Base-by-base conservation (phyloP, 2,113 vertebrate genomes). In the Seriola rivoliana region DNA sequence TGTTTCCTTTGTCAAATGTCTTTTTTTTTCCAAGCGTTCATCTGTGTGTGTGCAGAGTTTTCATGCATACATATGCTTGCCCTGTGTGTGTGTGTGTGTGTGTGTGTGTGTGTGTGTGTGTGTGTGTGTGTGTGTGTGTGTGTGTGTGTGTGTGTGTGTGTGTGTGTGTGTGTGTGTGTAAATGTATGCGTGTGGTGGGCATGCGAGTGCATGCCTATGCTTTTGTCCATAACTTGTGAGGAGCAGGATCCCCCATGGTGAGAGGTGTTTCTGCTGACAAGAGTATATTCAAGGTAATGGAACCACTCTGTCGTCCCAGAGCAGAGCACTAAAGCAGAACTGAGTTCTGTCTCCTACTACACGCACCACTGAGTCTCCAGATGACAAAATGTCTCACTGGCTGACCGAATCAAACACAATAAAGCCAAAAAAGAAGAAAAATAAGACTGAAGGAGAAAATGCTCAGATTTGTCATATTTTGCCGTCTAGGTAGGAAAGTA, bases 271-370 rank as follows among this genome's bases (percentile, higher is more conserved):
- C 81, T 94, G 93, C 93, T 94, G 94, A 94, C 91, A 93, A 86
- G 87, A 92, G 84, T 90, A 91, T 93, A 94, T 94, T 93, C 86
- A 81, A 90, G 86, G 89, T 95, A 95, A 94, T 95, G 91, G 89
- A 90, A 91, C 72, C 90, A 75, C 86, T 89, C 82, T 91, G 87
- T 91, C 42, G 90, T 91, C 89, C 80, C 85, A 67, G 70, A 87
- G 92, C 85, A 75, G 82, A 80, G 84, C 92, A 80, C 77, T 82
- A 92, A 93, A 92, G 92, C 93, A 90, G 90, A 94, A 93, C 93
- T 88, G 92, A 93, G 86, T 77, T 87, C 85, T 93, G 93, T 94
- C 94, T 92, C 74, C 79, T 46, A 75, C 90, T 91, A 79, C 88
- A 94, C 74, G 90, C 91, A 84, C 88, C 79, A 32, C 85, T 91